phyloP scores from a whole-genome alignment of 2,888 invertebrate species.

The Aphodius sticticus region DNA sequence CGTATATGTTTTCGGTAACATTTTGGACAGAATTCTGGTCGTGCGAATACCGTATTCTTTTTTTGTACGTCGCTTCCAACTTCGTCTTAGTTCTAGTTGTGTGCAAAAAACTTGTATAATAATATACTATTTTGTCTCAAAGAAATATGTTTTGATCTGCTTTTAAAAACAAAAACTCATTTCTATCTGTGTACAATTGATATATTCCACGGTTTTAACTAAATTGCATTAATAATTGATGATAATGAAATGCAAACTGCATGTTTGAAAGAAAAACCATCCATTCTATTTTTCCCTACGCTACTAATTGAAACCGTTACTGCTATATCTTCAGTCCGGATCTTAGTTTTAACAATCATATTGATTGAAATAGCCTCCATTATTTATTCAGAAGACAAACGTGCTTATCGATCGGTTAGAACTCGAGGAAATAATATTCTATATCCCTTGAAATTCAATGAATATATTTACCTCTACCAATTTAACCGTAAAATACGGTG shows the following conservation, averaged over 20 bases:
- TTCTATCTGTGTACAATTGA: background rate
- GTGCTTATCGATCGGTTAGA: constrained; percentile 28
- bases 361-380: constrained; percentile 37
- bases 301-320: background rate
- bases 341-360: constrained; percentile 26
- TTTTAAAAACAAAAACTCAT: no score
- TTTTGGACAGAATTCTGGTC: no score
- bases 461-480: background rate
- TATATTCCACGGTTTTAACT: background rate
- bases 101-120: no score
- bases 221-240: background rate
- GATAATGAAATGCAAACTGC: background rate
- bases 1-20: no score
- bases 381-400: constrained; percentile 36
- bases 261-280: background rate
- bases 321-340: background rate
- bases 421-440: background rate
- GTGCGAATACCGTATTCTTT: no score
- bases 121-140: no score
- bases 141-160: no score
- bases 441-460: background rate
- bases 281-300: background rate
- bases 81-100: no score
- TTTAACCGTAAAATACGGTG: background rate
- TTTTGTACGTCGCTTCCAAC: no score